phyloP scores from a whole-genome alignment of 2,113 vertebrate species.

The Xiphophorus couchianus region DNA sequence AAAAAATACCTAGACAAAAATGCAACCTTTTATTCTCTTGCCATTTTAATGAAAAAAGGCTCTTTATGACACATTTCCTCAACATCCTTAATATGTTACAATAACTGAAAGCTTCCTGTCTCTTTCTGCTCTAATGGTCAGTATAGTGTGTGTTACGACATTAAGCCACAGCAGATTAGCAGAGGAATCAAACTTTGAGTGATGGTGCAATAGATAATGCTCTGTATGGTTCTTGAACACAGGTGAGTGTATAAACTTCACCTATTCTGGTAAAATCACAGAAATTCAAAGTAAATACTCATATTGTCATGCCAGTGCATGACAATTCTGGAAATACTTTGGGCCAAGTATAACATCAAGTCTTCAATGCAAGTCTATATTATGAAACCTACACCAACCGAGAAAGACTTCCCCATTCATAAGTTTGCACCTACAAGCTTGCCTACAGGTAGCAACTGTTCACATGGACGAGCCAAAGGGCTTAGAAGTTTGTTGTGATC shows the following conservation, averaged over 20 bases:
- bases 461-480: too few relatives aligned
- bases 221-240: background rate
- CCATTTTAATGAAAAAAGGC: slow-evolving; percentile 9
- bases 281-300: too few relatives aligned
- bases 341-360: too few relatives aligned
- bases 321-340: too few relatives aligned
- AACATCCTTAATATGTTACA: slow-evolving; percentile 11
- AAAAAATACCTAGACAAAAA: slow-evolving; percentile 1
- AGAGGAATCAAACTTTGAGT: background rate
- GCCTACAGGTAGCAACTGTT: too few relatives aligned
- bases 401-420: too few relatives aligned
- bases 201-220: background rate
- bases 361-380: too few relatives aligned
- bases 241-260: background rate
- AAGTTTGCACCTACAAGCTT: too few relatives aligned
- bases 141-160: background rate
- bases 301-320: too few relatives aligned
- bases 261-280: too few relatives aligned
- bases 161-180: background rate
- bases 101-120: slow-evolving; percentile 29
- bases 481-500: too few relatives aligned
- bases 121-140: slow-evolving; percentile 13
- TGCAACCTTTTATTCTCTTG: background rate
- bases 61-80: slow-evolving; percentile 25
- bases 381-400: too few relatives aligned